phyloP scores from a whole-genome alignment of 2,113 vertebrate species.

The Chaetura pelagica region DNA sequence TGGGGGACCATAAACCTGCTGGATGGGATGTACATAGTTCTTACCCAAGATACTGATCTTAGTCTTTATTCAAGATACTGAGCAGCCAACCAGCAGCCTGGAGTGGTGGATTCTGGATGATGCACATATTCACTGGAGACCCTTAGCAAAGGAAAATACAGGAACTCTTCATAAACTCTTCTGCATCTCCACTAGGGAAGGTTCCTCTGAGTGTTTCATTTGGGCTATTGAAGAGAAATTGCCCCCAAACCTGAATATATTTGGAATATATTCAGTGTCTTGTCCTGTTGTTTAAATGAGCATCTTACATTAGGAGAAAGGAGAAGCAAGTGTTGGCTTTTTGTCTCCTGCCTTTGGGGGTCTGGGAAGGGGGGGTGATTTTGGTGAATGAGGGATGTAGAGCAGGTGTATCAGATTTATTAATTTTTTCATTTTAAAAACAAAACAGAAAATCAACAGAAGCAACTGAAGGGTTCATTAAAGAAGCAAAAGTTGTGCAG shows the following conservation, averaged over 20 bases:
- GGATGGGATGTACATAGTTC: background rate
- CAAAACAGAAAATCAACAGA: background rate
- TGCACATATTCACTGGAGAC: background rate
- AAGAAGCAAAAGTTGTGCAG: background rate
- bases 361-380: background rate
- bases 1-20: background rate
- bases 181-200: background rate
- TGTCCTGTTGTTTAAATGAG: background rate
- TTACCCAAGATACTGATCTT: background rate
- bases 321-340: background rate
- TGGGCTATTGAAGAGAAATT: background rate
- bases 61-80: background rate
- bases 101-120: background rate
- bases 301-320: background rate
- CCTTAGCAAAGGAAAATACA: background rate
- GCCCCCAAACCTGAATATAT: background rate
- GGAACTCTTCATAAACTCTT: background rate
- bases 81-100: background rate
- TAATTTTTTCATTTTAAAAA: background rate
- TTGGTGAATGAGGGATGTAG: background rate
- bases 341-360: background rate
- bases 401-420: fast-evolving
- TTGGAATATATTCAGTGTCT: background rate
- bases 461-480: background rate
- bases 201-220: background rate